Percentiles rank a stretch among this genome's conserved stretches.
Conservation (phyloP, 1,140 invertebrate genomes). For the Plodia interpunctella region DNA sequence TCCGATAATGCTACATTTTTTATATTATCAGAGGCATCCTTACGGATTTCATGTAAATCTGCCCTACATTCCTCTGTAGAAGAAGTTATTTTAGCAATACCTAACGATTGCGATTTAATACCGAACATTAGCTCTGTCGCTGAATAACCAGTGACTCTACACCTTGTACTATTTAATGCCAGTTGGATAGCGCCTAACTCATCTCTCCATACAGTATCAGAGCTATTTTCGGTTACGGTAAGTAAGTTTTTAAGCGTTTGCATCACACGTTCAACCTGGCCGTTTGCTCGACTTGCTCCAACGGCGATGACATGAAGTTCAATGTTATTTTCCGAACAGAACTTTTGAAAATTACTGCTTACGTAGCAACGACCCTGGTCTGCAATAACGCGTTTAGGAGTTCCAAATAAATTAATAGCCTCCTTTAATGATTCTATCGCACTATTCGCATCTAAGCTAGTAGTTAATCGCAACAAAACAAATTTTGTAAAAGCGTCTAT, state of each 20-base stretch:
- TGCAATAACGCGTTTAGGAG: conserved; percentile 37
- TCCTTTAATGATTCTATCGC: too few relatives aligned
- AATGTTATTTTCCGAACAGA: conserved; percentile 31
- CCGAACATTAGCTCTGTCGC: conserved; percentile 36
- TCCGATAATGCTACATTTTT: too few relatives aligned
- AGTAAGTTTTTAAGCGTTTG: neutral
- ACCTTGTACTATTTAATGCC: conserved; percentile 34
- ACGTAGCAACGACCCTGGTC: conserved; percentile 34
- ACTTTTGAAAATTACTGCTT: conserved; percentile 27
- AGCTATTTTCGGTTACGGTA: conserved; percentile 8
- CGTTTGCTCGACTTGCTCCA: conserved; percentile 36
- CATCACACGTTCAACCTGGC: conserved; percentile 36
- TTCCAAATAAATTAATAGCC: conserved; percentile 35
- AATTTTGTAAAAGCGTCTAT: too few relatives aligned
- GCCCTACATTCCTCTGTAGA: too few relatives aligned
- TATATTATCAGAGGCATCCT: too few relatives aligned
- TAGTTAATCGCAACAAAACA: too few relatives aligned
- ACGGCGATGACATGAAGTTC: conserved; percentile 41
- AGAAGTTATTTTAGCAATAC: too few relatives aligned
- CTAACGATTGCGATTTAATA: conserved; percentile 10
- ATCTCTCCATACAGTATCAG: conserved; percentile 32
- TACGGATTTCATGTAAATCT: too few relatives aligned
- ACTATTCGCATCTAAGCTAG: neutral
- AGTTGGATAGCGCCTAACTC: conserved; percentile 33
- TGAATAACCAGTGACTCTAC: conserved; percentile 28